Conservation (phyloP, 2,797 vertebrate species). For the Leptoclinus maculatus region DNA sequence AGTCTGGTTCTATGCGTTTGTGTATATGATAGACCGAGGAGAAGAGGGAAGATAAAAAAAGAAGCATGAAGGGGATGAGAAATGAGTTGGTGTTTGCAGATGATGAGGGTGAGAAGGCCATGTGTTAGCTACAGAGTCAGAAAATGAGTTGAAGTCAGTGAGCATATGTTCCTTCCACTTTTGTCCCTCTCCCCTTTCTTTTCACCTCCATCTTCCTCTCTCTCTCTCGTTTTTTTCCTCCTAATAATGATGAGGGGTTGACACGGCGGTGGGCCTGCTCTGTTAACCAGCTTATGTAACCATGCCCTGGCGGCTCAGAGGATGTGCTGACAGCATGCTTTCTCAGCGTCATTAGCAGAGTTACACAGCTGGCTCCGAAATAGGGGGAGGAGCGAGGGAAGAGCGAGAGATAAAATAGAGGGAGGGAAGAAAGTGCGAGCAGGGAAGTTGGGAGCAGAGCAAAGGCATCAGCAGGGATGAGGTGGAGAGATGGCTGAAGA, state of each 20-base stretch:
- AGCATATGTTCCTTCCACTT: constrained; percentile 47
- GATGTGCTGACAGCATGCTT: constrained; percentile 84
- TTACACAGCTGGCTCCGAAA: constrained; percentile 78
- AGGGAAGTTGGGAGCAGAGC: constrained; percentile 45
- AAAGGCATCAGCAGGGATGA: constrained; percentile 25
- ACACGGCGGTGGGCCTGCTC: constrained; percentile 75
- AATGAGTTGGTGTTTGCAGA: neutral
- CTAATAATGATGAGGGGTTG: constrained; percentile 71
- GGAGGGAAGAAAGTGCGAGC: constrained; percentile 47
- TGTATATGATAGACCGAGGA: neutral
- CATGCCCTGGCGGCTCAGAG: constrained; percentile 72
- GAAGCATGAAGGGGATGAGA: neutral
- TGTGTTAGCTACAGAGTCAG: constrained; percentile 1
- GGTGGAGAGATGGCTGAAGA: constrained; percentile 16
- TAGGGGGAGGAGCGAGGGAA: constrained; percentile 53
- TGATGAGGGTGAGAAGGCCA: constrained; percentile 8
- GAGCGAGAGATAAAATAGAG: constrained; percentile 40
- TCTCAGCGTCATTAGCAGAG: constrained; percentile 81
- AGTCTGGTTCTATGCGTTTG: constrained; percentile 11
- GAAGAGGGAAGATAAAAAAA: neutral
- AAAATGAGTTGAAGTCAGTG: constrained; percentile 25
- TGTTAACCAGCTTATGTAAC: constrained; percentile 82
- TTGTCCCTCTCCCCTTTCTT: constrained; percentile 21
- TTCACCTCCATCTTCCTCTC: constrained; percentile 3
- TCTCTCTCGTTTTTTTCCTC: constrained; percentile 39